Base-by-base conservation (phyloP, 2,888 invertebrate genomes). In the Tenthredo livida region DNA sequence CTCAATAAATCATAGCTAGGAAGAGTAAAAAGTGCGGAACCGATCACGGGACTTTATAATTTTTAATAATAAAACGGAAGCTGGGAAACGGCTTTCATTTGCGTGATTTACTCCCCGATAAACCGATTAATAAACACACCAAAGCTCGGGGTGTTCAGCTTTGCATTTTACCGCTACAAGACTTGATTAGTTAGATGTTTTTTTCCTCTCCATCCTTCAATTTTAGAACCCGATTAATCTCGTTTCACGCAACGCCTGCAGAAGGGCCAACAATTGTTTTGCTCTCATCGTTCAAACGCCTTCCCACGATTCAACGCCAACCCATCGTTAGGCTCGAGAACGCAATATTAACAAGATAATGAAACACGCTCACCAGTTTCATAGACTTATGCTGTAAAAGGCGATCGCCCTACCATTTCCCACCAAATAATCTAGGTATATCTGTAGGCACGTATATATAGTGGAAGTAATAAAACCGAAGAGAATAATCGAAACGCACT, bases 41-140 rank as follows among this genome's bases (percentile, higher is more conserved):
- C 70, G 67, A 65, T 83, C 67, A 40, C 25, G 65, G 12, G 25
- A 50, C 25, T 65, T 83, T 47, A 67, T 83, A 83, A 83, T 83
- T 83, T 83, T 83, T 47, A 83, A 83, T 67, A 83, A 83, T 83
- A 83, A 83, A 83, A 83, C 83, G 83, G 83, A 83, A 83, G 47
- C 47, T 70, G 67, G 47, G 9, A 43, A 80, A 80, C 61, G 65
- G 47, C 50, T 83, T 70, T 70, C 67, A 29, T 83, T 83, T 61
- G 47, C 67, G 83, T 70, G 83, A 83, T 83, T 83, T 40, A 80
- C 61, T 80, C n/a, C 10, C 25, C 40, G 80, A 77, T 80, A 58
- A 80, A 80, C 80, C 80, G 61, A 40, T 61, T 80, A 61, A 80
- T 80, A 80, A 80, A 80, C 61, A 61, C 58, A 77, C 77, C 77